These are phyloP conservation scores for Heteromurus nitidus DNA, from an alignment of 2,888 invertebrate genomes.

Conservation along the genomic window DNA sequence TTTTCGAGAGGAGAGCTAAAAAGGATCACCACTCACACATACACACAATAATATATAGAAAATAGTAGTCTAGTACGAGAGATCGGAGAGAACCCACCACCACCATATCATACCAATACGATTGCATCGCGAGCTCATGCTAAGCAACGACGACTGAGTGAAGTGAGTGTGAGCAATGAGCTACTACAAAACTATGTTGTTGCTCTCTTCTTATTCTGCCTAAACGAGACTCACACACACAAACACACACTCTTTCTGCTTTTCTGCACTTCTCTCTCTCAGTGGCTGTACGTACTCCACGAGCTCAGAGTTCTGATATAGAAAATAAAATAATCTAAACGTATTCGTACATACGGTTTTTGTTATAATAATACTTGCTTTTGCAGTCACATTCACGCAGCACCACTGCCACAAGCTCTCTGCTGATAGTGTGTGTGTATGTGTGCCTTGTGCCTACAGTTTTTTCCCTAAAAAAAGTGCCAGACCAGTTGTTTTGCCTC, in stretches of 20 bases:
- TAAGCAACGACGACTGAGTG: slow-evolving; percentile 30
- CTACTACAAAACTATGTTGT: slow-evolving; percentile 21
- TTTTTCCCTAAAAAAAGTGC: slow-evolving; percentile 35
- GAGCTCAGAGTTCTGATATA: not conserved
- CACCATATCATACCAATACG: not conserved
- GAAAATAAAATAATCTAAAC: not conserved
- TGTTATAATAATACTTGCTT: slow-evolving; percentile 1
- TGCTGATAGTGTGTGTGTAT: not conserved
- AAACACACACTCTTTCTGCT: slow-evolving; percentile 52
- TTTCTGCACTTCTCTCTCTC: slow-evolving; percentile 34
- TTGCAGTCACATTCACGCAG: not conserved
- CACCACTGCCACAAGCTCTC: not conserved
- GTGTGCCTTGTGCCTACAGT: slow-evolving; percentile 24
- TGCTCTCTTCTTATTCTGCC: slow-evolving; percentile 3
- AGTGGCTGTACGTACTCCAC: slow-evolving; percentile 7
- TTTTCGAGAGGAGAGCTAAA: slow-evolving; percentile 46
- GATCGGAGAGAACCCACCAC: slow-evolving; percentile 27
- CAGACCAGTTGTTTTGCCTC: slow-evolving; percentile 52
- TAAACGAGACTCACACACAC: slow-evolving; percentile 31
- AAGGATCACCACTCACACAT: slow-evolving; percentile 15
- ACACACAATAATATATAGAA: slow-evolving; percentile 23
- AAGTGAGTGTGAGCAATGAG: slow-evolving; percentile 31
- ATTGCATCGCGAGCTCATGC: slow-evolving; percentile 7
- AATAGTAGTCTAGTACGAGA: slow-evolving; percentile 39
- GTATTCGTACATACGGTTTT: slow-evolving; percentile 4